These are phyloP conservation scores for Agapetus fuscipes DNA, from an alignment of 2,888 invertebrate species.

Conservation along the genomic window DNA sequence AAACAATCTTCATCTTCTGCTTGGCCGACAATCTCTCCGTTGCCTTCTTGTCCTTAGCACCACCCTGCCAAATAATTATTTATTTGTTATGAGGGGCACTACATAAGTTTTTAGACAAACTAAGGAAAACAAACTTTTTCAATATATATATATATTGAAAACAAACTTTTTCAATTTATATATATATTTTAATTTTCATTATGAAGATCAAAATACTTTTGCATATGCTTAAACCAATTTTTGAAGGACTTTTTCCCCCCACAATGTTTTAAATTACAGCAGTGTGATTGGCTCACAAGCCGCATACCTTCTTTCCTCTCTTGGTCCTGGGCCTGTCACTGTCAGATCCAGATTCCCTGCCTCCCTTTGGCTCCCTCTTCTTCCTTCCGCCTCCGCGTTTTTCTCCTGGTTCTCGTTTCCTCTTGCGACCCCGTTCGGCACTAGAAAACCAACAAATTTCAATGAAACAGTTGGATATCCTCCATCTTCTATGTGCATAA, in stretches of 20 bases:
- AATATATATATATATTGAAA: too few relatives aligned
- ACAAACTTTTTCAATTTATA: too few relatives aligned
- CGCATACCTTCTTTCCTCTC: slow-evolving; percentile 49
- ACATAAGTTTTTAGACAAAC: too few relatives aligned
- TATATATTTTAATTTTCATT: too few relatives aligned
- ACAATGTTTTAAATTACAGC: too few relatives aligned
- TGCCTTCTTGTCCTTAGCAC: slow-evolving; percentile 22
- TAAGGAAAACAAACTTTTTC: too few relatives aligned
- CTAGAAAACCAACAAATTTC: slow-evolving; percentile 8
- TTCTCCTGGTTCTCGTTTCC: slow-evolving; percentile 31
- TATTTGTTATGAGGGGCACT: not conserved
- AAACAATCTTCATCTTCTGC: slow-evolving; percentile 80
- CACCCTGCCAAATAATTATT: not conserved
- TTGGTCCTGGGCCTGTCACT: slow-evolving; percentile 57
- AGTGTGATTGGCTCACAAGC: too few relatives aligned
- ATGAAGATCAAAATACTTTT: too few relatives aligned
- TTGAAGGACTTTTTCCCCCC: too few relatives aligned
- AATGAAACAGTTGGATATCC: too few relatives aligned
- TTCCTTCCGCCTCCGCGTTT: slow-evolving; percentile 33
- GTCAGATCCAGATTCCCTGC: slow-evolving; percentile 49
- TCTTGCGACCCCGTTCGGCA: slow-evolving; percentile 20
- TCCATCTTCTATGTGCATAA: too few relatives aligned
- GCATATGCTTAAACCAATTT: too few relatives aligned
- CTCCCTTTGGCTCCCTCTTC: slow-evolving; percentile 30
- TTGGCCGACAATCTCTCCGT: slow-evolving; percentile 69